Percentiles rank a stretch among this genome's conserved stretches.
These are phyloP conservation scores for Hypolimnas misippus DNA, from an alignment of 2,888 invertebrate species.

Conservation along the genomic window DNA sequence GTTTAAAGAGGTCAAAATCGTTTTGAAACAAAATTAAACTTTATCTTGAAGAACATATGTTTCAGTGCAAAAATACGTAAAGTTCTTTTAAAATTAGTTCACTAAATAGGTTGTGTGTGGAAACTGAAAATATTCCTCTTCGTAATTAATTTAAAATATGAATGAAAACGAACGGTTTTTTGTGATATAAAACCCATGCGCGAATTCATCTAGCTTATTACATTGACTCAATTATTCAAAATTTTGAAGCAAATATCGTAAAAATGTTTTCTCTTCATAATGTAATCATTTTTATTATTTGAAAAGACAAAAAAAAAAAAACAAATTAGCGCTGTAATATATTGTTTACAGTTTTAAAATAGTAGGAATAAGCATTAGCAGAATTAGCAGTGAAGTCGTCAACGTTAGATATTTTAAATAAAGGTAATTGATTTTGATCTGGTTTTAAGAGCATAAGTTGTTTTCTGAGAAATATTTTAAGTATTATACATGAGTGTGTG, in stretches of 20 bases:
- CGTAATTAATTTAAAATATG: slow-evolving; percentile 48
- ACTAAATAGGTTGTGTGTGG: slow-evolving; percentile 35
- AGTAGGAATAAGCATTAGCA: not conserved
- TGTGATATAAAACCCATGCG: not conserved
- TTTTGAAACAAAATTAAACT: slow-evolving; percentile 22
- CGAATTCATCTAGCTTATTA: not conserved
- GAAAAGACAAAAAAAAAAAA: no score
- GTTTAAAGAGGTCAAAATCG: slow-evolving; percentile 11
- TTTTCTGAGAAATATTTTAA: not conserved
- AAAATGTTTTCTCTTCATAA: not conserved
- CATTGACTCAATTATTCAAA: not conserved
- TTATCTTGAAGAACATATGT: slow-evolving; percentile 28
- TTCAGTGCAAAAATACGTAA: slow-evolving; percentile 8
- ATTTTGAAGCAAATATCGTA: not conserved
- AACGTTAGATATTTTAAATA: no score
- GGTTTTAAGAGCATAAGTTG: not conserved
- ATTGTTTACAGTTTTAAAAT: not conserved
- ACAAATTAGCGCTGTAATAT: no score
- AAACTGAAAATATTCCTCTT: slow-evolving; percentile 43
- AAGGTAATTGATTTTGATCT: not conserved
- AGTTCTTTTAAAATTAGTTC: not conserved
- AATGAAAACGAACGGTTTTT: slow-evolving; percentile 30
- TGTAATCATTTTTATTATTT: not conserved
- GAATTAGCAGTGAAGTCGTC: no score
- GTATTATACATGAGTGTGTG: not conserved